Base-by-base conservation (phyloP, 1,140 invertebrate genomes). In the Adoxophyes honmai region DNA sequence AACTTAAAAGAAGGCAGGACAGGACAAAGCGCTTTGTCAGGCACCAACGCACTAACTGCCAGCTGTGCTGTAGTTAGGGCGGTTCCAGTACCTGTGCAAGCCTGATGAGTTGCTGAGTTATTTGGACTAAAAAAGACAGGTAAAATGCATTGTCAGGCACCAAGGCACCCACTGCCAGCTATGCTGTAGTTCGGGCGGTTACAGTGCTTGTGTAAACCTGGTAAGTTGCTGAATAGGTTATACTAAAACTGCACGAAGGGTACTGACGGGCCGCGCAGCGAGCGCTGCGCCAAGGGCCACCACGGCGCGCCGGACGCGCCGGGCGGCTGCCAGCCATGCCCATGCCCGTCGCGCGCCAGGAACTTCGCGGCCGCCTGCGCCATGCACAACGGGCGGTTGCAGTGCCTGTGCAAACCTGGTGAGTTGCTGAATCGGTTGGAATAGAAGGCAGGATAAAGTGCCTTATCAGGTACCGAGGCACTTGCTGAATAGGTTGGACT, bases 121-220 rank as follows among this genome's bases (percentile, higher is more conserved):
- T n/a, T n/a, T n/a, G n/a, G n/a, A n/a, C n/a, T 5, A 98, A 96
- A 93, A 97, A 75, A 99, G 98, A n/a, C 75, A 78, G 90, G 1
- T n/a, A n/a, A 91, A 94, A 9, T 94, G 97, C 72, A 98, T 97
- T 0, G 91, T 92, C 0, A 97, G 96, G 0, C 96, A 92, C 87
- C 97, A 95, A 81, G 96, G 96, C 1, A 90, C 96, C 70, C 94
- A 94, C 38, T 99, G 98, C 81, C 88, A 90, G 60, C 85, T 94
- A 0, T 99, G 98, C 86, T 94, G 0, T 74, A 81, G 14, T 75
- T 90, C 7, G 88, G 90, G 0, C 88, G 92, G 15, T 90, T 94
- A 5, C n/a, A n/a, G n/a, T n/a, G n/a, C n/a, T n/a, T n/a, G n/a
- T n/a, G n/a, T n/a, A n/a, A n/a, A n/a, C n/a, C n/a, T n/a, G n/a